Base-by-base conservation (phyloP, 2,113 vertebrate genomes). In the Lophura nycthemera region DNA sequence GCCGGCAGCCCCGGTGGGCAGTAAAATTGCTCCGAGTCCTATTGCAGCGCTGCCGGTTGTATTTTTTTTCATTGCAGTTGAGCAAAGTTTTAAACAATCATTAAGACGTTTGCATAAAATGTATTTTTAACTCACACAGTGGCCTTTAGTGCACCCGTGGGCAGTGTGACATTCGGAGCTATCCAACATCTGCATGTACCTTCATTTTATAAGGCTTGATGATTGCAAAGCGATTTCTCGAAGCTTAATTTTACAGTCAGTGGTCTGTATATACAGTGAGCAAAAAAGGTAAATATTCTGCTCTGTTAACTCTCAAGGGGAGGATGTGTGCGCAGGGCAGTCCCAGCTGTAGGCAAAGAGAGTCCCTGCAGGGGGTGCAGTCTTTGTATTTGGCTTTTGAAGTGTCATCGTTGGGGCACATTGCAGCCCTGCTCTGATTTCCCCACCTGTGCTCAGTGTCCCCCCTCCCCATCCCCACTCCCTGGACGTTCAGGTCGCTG, bases 1-100 rank as follows among this genome's bases (percentile, higher is more conserved):
- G 93, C 95, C 93, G 83, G 27, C 92, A 66, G 57, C 71, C 94
- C 84, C 74, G 17, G 92, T 93, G 86, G 95, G 94, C 93, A 94
- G 73, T 85, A 92, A 27, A 50, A 5, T 91, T 89, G 78, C 90
- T 90, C 47, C 78, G 90, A 71, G 85, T 95, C 88, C 84, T 63
- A 1, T 29, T 6, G 59, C 65, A 63, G 61, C 16, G 4, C 63
- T 93, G 94, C 89, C 90, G 91, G 27, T 21, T 79, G 45, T 40
- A 6, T 80, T 91, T 90, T 81, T 90, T 43, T 60, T 24, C n/a
- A 59, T 71, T 87, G 57, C 29, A 34, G 56, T 67, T 34, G 77
- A 91, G 50, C 19, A 83, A n/a, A 50, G 40, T 70, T 85, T 83
- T 94, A 69, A 90, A 93, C 92, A 85, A 56, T 78, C 90, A 54